These are phyloP conservation scores for Coregonus ussuriensis DNA, from an alignment of 2,797 vertebrate genomes.

Conservation along the genomic window DNA sequence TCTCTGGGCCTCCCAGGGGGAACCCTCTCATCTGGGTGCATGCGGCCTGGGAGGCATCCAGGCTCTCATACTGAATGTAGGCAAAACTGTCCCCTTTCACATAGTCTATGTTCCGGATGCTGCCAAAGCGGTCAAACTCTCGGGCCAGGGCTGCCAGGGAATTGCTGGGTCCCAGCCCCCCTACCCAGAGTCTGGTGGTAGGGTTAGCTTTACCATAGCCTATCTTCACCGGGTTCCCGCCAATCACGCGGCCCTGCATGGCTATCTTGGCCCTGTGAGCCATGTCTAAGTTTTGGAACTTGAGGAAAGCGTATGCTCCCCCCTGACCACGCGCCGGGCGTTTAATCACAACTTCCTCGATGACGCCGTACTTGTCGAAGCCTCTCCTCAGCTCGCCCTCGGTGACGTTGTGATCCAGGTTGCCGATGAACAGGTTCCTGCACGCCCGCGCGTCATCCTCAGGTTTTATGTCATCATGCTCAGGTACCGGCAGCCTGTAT, in stretches of 20 bases:
- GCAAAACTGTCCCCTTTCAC: conserved; percentile 96
- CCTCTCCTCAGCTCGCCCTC: conserved; percentile 89
- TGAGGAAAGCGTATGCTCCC: conserved; percentile 93
- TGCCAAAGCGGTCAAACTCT: conserved; percentile 96
- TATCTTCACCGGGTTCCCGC: conserved; percentile 93
- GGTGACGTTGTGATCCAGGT: conserved; percentile 90
- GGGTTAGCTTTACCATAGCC: conserved; percentile 96
- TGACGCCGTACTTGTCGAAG: conserved; percentile 94
- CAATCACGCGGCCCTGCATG: conserved; percentile 92
- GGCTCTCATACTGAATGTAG: conserved; percentile 95
- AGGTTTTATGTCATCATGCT: conserved; percentile 91
- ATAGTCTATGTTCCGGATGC: conserved; percentile 95
- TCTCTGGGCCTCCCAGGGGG: conserved; percentile 86
- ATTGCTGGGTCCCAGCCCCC: conserved; percentile 89
- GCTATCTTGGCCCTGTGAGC: conserved; percentile 95
- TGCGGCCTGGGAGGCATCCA: conserved; percentile 94
- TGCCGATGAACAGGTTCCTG: conserved; percentile 95
- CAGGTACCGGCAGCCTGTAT: conserved; percentile 79
- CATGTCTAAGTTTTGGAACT: conserved; percentile 98
- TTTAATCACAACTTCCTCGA: conserved; percentile 97
- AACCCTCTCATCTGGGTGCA: conserved; percentile 97
- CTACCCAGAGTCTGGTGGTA: conserved; percentile 96
- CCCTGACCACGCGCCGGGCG: conserved; percentile 89
- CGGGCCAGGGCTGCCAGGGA: conserved; percentile 90
- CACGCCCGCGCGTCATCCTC: conserved; percentile 97